Percentiles rank a stretch among this genome's conserved stretches.
Evolutionary conservation across 2,113 vertebrate genomes (phyloP).

Genomic region (Montifringilla adamsi): DNA sequence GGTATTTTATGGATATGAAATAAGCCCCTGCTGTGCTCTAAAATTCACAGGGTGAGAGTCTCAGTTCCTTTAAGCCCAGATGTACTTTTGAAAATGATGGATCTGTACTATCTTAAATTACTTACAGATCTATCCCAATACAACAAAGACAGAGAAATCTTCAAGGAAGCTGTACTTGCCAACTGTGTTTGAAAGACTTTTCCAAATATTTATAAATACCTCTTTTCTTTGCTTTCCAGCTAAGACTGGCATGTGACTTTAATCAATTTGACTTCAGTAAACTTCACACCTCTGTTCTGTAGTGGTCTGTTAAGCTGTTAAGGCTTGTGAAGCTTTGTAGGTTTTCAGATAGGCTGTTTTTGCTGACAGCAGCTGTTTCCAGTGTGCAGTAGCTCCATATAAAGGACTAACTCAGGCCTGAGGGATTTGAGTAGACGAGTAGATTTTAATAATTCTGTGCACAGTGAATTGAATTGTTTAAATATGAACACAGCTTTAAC

Average conservation of each 20-base stretch:
- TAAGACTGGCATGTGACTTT: constrained; percentile 3
- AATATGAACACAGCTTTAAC: not conserved
- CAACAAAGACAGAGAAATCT: not conserved
- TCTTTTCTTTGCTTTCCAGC: constrained; percentile 19
- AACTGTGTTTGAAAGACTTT: constrained; percentile 13
- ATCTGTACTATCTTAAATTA: constrained; percentile 14
- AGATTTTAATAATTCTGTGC: not conserved
- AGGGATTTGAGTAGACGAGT: not conserved
- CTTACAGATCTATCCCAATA: constrained; percentile 9
- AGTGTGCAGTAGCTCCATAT: not conserved
- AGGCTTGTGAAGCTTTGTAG: constrained; percentile 6
- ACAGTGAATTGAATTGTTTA: not conserved
- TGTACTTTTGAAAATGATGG: constrained; percentile 8
- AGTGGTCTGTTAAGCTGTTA: constrained; percentile 7
- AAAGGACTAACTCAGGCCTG: not conserved
- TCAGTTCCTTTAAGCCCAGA: not conserved
- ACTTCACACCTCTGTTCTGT: constrained; percentile 12
- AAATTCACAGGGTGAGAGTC: not conserved
- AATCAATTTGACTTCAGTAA: constrained; percentile 41
- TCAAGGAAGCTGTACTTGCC: constrained; percentile 12
- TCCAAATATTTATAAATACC: constrained; percentile 36
- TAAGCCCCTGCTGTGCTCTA: not conserved
- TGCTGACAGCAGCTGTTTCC: not conserved
- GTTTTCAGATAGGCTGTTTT: not conserved
- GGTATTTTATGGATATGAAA: not conserved